Evolutionary conservation across 1,140 invertebrate genomes (phyloP), one percentile per base, ranked within the genome.

Genomic region (Aradophagus sp.): DNA sequence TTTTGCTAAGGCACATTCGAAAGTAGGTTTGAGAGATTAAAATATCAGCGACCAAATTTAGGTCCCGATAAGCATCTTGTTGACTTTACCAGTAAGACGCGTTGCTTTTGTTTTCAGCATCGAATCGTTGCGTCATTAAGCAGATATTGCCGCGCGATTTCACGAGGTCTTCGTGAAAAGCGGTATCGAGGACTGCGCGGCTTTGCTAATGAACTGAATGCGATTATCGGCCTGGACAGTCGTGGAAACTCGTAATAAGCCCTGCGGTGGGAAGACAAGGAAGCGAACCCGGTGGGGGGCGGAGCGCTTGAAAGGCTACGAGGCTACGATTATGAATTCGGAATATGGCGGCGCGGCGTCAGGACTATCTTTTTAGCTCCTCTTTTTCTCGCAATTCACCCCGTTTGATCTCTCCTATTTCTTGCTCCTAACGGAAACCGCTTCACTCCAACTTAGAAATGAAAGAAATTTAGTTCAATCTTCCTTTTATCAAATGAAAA

Each of bases 1-100:
- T 39, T 59, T 29, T 23, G 15, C 36, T 38, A 35, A 5, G 17
- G 45, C 55, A 55, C 39, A 55, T 61, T 68, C 31, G 35, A 69
- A 56, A 69, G 50, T 69, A 56, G 66, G 50, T 56, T 56, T 38
- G 41, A 44, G 58, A 69, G 66, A 69, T 69, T 62, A 62, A 69
- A 69, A 35, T 69, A 62, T 69, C 56, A 45, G 62, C 56, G 52
- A 48, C 50, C 48, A 38, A 44, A 62, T 69, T 56, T 26, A 58
- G 66, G 50, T 58, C 50, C 55, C 52, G 66, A 69, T 69, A 69
- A 69, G 66, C 50, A 69, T 62, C 66, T 62, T 50, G 42, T 62
- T 69, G 58, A 69, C 56, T 69, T 52, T 55, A 38, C n/a, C 41
- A 69, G 48, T 44, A 50, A 68, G 47, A 56, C 52, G 15, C 15